These are phyloP conservation scores for Oncopodura yosiiana DNA, from an alignment of 1,140 invertebrate genomes.

Conservation along the genomic window DNA sequence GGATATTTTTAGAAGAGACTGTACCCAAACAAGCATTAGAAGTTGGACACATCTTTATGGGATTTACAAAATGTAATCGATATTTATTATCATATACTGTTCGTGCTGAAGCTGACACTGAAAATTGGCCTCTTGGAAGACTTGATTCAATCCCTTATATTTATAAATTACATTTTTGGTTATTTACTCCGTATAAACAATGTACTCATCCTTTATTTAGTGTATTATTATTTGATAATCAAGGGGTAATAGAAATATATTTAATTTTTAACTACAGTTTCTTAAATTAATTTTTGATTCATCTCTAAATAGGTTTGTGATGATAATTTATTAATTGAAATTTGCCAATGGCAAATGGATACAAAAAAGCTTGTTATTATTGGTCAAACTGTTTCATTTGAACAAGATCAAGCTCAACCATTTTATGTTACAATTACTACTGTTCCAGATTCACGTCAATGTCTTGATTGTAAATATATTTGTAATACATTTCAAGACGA, in stretches of 20 bases:
- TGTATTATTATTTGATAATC: conserved; percentile 57
- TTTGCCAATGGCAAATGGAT: conserved; percentile 61
- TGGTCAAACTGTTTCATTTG: conserved; percentile 50
- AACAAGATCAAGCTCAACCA: conserved; percentile 5
- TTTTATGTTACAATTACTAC: conserved; percentile 38
- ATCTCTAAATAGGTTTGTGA: too few species aligned
- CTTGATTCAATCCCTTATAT: conserved; percentile 7
- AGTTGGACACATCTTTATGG: conserved; percentile 77
- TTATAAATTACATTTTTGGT: conserved; percentile 62
- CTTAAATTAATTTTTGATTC: too few species aligned
- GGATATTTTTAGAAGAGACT: too few species aligned
- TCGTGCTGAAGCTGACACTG: conserved; percentile 29
- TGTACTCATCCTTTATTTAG: conserved; percentile 56
- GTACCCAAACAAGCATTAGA: too few species aligned
- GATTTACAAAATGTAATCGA: conserved; percentile 82
- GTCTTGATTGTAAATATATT: conserved; percentile 49
- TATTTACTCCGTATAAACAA: conserved; percentile 51
- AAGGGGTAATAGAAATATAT: too few species aligned
- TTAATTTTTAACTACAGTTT: too few species aligned
- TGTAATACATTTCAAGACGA: too few species aligned
- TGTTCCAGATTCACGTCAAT: conserved; percentile 49
- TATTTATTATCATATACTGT: conserved; percentile 76
- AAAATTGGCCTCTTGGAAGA: conserved; percentile 15
- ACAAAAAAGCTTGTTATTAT: conserved; percentile 54
- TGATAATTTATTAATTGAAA: conserved; percentile 50